Conservation (phyloP, 2,888 invertebrate genomes). For the Meta bourneti region DNA sequence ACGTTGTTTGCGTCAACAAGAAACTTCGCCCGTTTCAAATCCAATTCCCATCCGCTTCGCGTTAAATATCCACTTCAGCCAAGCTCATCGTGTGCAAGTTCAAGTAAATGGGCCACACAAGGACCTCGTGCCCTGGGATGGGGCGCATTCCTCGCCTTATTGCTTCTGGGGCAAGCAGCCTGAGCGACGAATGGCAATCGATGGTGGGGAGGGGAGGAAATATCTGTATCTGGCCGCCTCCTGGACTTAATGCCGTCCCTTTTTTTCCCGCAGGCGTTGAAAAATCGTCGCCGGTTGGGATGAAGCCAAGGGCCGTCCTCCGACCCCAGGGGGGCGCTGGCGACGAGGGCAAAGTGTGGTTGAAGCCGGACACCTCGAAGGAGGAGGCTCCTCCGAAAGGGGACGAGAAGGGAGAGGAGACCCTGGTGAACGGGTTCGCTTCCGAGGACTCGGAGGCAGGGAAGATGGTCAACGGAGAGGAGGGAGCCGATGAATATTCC, state of each 20-base stretch:
- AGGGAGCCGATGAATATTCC: conserved; percentile 63
- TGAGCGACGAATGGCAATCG: no score
- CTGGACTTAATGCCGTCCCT: not conserved
- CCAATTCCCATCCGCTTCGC: no score
- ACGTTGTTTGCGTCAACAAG: no score
- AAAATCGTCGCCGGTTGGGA: conserved; percentile 68
- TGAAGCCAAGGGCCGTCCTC: conserved; percentile 72
- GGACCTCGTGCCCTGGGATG: no score
- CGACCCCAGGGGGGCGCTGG: conserved; percentile 21
- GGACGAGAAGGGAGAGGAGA: conserved; percentile 42
- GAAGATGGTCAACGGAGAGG: conserved; percentile 60
- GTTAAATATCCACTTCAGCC: no score
- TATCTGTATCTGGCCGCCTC: no score
- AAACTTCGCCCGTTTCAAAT: no score
- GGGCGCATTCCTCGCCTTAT: no score
- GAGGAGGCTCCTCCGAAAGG: conserved; percentile 26
- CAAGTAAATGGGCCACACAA: no score
- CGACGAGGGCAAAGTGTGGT: conserved; percentile 71
- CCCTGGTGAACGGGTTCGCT: conserved; percentile 63
- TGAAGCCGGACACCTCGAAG: conserved; percentile 62
- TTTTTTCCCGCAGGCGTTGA: conserved; percentile 47
- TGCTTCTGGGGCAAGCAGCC: no score
- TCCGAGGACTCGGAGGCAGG: conserved; percentile 39
- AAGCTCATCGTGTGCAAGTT: no score
- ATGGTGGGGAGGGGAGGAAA: no score